These are phyloP conservation scores for Aphrophora alni DNA, from an alignment of 2,888 invertebrate species.

Conservation along the genomic window DNA sequence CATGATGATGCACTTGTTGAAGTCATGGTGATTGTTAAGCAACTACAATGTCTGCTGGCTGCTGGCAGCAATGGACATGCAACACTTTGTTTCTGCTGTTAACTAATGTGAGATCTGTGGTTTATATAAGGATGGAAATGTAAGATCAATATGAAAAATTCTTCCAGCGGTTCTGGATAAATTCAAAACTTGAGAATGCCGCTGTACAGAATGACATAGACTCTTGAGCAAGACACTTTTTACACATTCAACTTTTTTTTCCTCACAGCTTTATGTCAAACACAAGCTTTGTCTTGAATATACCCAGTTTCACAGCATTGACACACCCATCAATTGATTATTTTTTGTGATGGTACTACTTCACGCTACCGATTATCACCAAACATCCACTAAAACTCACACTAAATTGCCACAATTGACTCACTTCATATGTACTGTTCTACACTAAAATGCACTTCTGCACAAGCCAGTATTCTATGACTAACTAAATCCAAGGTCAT, in stretches of 20 bases:
- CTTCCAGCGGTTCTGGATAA: neutral
- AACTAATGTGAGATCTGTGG: neutral
- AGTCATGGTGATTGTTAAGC: too few species aligned
- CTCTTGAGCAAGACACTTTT: neutral
- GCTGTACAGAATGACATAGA: neutral
- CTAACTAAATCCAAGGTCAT: too few species aligned
- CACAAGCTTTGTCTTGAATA: neutral
- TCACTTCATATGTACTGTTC: neutral
- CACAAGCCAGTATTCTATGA: too few species aligned
- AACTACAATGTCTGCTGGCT: too few species aligned
- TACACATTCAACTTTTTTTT: neutral
- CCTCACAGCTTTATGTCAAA: neutral
- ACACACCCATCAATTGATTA: neutral
- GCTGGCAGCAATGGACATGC: too few species aligned
- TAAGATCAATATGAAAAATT: neutral
- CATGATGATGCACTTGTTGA: too few species aligned
- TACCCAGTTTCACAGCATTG: neutral
- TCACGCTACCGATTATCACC: neutral
- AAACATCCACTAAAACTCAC: too few species aligned
- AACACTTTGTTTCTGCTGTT: too few species aligned
- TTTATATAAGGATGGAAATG: neutral
- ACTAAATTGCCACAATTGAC: neutral
- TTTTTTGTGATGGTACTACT: neutral
- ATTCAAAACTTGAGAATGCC: neutral
- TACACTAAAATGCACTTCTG: neutral